Base-by-base conservation (phyloP, 2,797 vertebrate genomes). In the Phataginus tetradactyla region DNA sequence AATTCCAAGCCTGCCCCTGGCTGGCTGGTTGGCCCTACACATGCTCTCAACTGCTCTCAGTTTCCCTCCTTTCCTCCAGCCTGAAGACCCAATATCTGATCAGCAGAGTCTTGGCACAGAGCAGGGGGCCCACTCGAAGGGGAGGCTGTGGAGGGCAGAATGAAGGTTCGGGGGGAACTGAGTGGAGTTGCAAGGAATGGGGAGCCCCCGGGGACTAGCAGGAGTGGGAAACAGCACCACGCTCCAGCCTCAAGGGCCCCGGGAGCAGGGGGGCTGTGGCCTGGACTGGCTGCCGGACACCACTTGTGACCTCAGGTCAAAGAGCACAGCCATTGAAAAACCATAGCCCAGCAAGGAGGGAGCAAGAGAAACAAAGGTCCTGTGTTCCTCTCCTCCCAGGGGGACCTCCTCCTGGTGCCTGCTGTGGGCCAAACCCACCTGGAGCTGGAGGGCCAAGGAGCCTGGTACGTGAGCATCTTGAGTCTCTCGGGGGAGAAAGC, bases 191-290 rank as follows among this genome's bases (percentile, higher is more conserved):
- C 13, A 7, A 83, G 34, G 39, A 53, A 39, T 7, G 5, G 4
- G 7, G 7, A 2, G 3, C 18, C 32, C 64, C 23, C 3, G 0
- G 68, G 55, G 5, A 42, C 1, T 0, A 5, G 15, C 8, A 0
- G 29, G 20, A 34, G 12, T 4, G 45, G 34, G 20, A 20, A 5
- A 17, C 20, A 17, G 3, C 1, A 1, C 34, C 51, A 17, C 1
- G 10, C 14, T 14, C 7, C 13, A 32, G 20, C 23, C 42, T 63
- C 10, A 9, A 23, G 68, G 51, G 6, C 61, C 42, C 49, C 15
- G 3, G 61, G 37, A n/a, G 55, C 55, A 68, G 27, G 15, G 21
- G 27, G 32, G 32, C 27, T 27, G 7, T 1, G 49, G 42, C 21
- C 45, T 20, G 6, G 34, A 42, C n/a, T 32, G 61, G 84, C 63